Evolutionary conservation across 2,888 invertebrate genomes (phyloP).

Genomic region (Orchesellides sinensis): DNA sequence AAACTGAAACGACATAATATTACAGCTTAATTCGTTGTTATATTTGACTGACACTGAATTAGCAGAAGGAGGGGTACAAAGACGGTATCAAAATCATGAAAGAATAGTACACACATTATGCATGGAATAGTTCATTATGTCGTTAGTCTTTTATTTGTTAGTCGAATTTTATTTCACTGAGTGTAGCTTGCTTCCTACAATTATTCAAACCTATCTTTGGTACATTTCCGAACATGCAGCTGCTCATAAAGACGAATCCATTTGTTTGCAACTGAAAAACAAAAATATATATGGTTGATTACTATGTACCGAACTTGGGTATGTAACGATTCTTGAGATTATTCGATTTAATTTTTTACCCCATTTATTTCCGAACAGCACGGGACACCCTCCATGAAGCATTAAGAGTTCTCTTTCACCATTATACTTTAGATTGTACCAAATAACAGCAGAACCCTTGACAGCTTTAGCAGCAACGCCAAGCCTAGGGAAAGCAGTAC

Average conservation of each 20-base stretch:
- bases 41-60: no score
- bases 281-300: neutral
- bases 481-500: constrained; percentile 76
- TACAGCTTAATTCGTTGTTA: no score
- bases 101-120: no score
- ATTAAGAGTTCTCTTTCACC: constrained; percentile 76
- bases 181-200: no score
- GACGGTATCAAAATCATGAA: no score
- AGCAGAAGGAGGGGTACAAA: no score
- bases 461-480: constrained; percentile 75
- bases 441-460: constrained; percentile 78
- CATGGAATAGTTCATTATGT: no score
- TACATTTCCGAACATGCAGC: constrained; percentile 40
- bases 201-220: neutral
- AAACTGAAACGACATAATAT: no score
- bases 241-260: constrained; percentile 72
- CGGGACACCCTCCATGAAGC: constrained; percentile 72
- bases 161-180: no score
- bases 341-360: constrained; percentile 60
- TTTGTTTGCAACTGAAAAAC: constrained; percentile 73
- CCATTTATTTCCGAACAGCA: constrained; percentile 72
- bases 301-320: no score
- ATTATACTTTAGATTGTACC: constrained; percentile 77
- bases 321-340: neutral
- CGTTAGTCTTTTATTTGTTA: no score